Evolutionary conservation across 2,797 vertebrate genomes (phyloP).

Genomic region (Sciurus vulgaris): DNA sequence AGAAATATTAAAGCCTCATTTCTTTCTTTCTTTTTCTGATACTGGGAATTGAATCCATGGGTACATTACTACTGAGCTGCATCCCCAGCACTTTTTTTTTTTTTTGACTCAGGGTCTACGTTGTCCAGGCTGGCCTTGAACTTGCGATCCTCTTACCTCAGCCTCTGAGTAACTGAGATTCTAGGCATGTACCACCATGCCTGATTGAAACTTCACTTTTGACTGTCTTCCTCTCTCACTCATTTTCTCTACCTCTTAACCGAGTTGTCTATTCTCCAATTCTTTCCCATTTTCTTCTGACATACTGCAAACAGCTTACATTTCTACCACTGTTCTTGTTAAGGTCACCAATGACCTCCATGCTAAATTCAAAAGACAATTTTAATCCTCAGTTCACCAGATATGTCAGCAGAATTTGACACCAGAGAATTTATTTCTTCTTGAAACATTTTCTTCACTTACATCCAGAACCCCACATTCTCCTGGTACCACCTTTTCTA

Average conservation of each 20-base stretch:
- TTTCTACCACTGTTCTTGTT: not conserved
- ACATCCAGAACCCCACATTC: not conserved
- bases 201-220: too few species aligned
- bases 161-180: too few species aligned
- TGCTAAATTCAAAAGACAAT: not conserved
- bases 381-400: not conserved
- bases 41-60: too few species aligned
- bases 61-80: too few species aligned
- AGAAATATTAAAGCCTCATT: too few species aligned
- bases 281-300: not conserved
- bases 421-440: not conserved
- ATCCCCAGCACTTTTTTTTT: too few species aligned
- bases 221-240: not conserved
- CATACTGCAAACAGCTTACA: not conserved
- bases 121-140: too few species aligned
- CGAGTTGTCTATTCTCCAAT: not conserved
- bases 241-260: not conserved
- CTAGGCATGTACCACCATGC: too few species aligned
- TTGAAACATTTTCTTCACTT: not conserved
- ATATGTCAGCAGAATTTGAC: not conserved
- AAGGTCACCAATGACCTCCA: not conserved
- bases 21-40: too few species aligned
- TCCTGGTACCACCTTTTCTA: not conserved
- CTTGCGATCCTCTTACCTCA: too few species aligned
- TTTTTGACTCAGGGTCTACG: too few species aligned